Evolutionary conservation across 2,797 vertebrate genomes (phyloP), one percentile per base, ranked within the genome.

Genomic region (Crocodylus rhombifer): DNA sequence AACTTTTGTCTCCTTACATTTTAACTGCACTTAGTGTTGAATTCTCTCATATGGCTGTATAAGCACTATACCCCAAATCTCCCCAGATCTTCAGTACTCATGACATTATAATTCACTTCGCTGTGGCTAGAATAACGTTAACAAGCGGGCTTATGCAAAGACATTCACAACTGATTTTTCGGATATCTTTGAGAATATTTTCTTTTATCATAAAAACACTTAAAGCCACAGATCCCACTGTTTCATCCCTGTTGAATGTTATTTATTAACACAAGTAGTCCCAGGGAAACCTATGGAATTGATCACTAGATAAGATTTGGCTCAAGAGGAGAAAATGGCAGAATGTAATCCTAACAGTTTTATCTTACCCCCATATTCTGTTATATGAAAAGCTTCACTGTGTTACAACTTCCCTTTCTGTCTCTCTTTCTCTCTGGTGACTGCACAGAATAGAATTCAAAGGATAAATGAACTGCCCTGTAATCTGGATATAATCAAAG

Each of bases 131-230:
- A 23, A 14, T 25, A 71, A 14, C 13, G 7, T 36, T 51, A 51
- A 25, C 65, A 33, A 69, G 33, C 33, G 26, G 36, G 26, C 51
- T 73, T 73, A 28, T 57, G 23, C 91, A 85, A 89, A 82, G 1
- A 25, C 1, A 30, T 63, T 71, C 69, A 91, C 69, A 73, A 73
- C 42, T 51, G 36, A 77, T 1, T 11, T 7, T 26, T 28, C 10
- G 3, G 5, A 7, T 23, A 76, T 11, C 89, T 89, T 65, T 76
- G 77, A 58, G 33, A 83, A 58, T 56, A 15, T 5, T 62, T 82
- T 55, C 17, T 76, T 77, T 80, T 30, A 26, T 69, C 79, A 60
- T 85, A 63, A 79, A 92, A 91, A 62, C 18, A 56, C 71, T 56
- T 61, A 81, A 73, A 62, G 56, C 92, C 9, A 67, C 28, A 65